Evolutionary conservation across 2,888 invertebrate species (phyloP), one percentile per base, ranked within the genome.

Genomic region (Sycophila texana): DNA sequence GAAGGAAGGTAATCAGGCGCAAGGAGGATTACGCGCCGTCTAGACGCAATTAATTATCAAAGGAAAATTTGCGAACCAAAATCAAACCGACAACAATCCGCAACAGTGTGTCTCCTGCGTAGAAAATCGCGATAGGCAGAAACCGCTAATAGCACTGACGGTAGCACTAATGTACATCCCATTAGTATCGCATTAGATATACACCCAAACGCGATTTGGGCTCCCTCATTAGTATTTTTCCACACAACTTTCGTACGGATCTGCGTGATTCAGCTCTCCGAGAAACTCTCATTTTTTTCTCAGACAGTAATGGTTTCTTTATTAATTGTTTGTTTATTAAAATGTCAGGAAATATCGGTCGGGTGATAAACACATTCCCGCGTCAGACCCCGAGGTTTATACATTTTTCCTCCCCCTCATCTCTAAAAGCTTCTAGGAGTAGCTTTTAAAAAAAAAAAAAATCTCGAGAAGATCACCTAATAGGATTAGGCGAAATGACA

Each of bases 101-200:
- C 71, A 47, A 4, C 16, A 47, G 47, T 49, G 47, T 49, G 57
- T 39, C 63, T 30, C 26, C 39, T 53, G 3, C 16, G 30, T 30
- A 67, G 58, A 58, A 66, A 60, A 67, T 67, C 22, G 58, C 58
- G 13, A 67, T 51, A 12, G 49, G n/a, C 12, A 39, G 4, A 14
- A 47, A 53, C n/a, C 39, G 14, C 73, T 68, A 74, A 55, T 55
- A 47, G 51, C 66, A 55, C 61, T 66, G 67, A 63, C 61, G 68
- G 63, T 39, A 18, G n/a, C 47, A 68, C 68, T 79, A 76, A 80
- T 82, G 76, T 55, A 49, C 67, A 53, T 77, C 75, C 26, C 82
- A 82, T 77, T 75, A 79, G 75, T 79, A 70, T 79, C 77, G 47
- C 77, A 74, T 79, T 82, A 26, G 26, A 26, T 26, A 77, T 74